Evolutionary conservation across 2,797 vertebrate species (phyloP), one percentile per base, ranked within the genome.

Genomic region (Sebastolobus alascanus): DNA sequence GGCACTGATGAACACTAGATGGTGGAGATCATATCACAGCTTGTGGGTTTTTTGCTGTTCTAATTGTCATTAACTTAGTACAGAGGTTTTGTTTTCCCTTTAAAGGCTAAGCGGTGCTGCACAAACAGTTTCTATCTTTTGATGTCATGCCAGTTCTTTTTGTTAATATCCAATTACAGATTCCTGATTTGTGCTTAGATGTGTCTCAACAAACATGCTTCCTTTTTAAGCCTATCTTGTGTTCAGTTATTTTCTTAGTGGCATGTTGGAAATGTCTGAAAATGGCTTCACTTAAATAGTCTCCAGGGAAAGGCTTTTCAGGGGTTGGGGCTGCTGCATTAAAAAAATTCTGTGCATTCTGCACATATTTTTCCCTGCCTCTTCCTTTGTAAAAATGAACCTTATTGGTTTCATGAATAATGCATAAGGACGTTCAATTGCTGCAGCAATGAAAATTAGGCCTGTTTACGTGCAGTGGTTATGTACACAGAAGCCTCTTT

Each of bases 341-440:
- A 92, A 92, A 92, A 86, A 89, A 91, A 93, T 75, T 90, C 91
- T 92, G 92, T 94, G 90, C 86, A 90, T 93, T 93, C 86, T 94
- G 85, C 91, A 92, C 93, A 92, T 93, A 93, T 95, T 94, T 91
- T 91, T 84, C 20, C 82, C 83, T 82, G 77, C 84, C 80, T 84
- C 80, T 84, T 86, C 85, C 84, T 91, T 93, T 94, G 90, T 91
- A 93, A 94, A 95, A 94, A 92, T 84, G 86, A 94, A 94, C 93
- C 90, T 94, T 95, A 94, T 94, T 95, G 93, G 92, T 92, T 91
- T 92, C 90, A 96, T 96, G 95, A 94, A 96, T 96, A 95, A 96
- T 96, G 91, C 93, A 95, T 93, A 73, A 89, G 91, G 91, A 85
- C 82, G 82, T 93, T 94, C 92, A 93, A 94, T 94, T 93, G 91